Base-by-base conservation (phyloP, 2,888 invertebrate species). In the Drosophila formosana region DNA sequence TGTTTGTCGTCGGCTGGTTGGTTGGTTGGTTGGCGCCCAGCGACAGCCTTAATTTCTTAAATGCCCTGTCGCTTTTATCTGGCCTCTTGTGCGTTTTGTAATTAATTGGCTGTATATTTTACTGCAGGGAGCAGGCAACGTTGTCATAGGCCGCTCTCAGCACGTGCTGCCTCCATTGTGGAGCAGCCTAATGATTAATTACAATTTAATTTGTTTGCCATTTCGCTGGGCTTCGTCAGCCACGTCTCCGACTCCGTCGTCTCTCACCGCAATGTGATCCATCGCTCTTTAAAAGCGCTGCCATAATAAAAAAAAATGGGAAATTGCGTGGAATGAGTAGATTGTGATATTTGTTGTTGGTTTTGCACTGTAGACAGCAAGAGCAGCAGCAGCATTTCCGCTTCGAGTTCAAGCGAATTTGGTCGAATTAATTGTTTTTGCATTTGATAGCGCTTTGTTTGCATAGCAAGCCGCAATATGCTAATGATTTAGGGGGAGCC, bases 151-250 rank as follows among this genome's bases (percentile, higher is more conserved):
- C 76, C 56, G 78, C 62, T 60, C 62, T 60, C 79, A 72, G 80
- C 80, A 84, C 84, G 87, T 80, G 81, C 69, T 72, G 69, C 45
- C 53, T 25, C 37, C 53, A 49, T 37, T 57, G 62, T 56, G 52
- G 28, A 47, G 72, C 39, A 62, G 68, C 69, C 81, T 72, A 81
- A 88, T 88, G 88, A 88, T 85, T 88, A 85, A 85, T 85, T 88
- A 80, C 81, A 88, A 88, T 88, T 85, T 88, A 88, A 85, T 88
- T 85, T 88, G 80, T 88, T 78, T 83, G 75, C 69, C 80, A 79
- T 80, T 87, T 73, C 43, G 71, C 34, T 53, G 62, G 55, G 61
- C 46, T 69, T 55, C 30, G 11, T 39, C 56, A 32, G 28, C 32
- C 57, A 61, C 39, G 50, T 57, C 70, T 50, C 11, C 9, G 9